Conservation (phyloP, 2,797 vertebrate species). For the Chloroceryle amazona region DNA sequence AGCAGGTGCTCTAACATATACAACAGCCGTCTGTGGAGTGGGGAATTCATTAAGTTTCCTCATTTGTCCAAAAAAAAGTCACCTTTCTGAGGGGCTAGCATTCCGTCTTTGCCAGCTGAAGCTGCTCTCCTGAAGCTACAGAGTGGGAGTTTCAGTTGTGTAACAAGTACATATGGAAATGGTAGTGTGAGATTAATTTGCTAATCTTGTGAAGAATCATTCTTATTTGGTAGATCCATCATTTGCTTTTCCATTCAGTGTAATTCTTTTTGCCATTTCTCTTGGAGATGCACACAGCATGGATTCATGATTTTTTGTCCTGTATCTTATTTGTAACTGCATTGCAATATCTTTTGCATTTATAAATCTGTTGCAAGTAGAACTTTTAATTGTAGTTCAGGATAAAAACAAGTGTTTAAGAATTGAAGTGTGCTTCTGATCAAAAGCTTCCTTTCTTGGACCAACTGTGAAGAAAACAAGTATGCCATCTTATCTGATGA, state of each 20-base stretch:
- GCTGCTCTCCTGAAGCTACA: conserved; percentile 14
- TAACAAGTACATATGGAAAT: neutral
- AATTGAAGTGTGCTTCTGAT: neutral
- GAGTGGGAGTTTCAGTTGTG: neutral
- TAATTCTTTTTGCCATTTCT: neutral
- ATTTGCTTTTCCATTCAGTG: neutral
- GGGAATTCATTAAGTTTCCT: conserved; percentile 90
- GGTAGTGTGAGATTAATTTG: conserved; percentile 5
- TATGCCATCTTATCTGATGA: neutral
- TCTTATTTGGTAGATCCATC: neutral
- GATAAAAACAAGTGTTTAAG: neutral
- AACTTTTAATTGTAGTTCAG: neutral
- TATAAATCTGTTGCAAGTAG: neutral
- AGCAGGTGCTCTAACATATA: conserved; percentile 93
- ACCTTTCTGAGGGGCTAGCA: conserved; percentile 48
- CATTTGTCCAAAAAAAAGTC: conserved; percentile 78
- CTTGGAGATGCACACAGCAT: neutral
- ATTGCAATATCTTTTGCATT: neutral
- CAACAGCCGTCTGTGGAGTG: conserved; percentile 85
- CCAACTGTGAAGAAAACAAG: neutral
- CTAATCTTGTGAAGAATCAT: neutral
- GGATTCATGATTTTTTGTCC: neutral
- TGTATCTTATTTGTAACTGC: neutral
- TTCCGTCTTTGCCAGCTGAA: conserved; percentile 70
- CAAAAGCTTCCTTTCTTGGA: neutral